Conservation (phyloP, 2,797 vertebrate genomes). For the Peromyscus eremicus region DNA sequence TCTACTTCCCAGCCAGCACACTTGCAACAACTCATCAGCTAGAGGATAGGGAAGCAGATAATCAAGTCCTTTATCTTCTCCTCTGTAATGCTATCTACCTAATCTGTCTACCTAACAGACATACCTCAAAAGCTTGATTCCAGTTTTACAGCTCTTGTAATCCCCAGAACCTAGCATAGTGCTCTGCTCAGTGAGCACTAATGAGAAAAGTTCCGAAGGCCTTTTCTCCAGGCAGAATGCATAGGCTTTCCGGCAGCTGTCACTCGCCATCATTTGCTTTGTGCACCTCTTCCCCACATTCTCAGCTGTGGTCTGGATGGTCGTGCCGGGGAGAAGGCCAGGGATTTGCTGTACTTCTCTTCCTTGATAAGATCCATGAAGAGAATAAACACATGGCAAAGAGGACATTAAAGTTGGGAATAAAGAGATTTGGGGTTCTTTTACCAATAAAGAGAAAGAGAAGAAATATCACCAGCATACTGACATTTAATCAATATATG, state of each 20-base stretch:
- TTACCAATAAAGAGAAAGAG: conserved; percentile 73
- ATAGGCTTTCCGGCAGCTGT: conserved; percentile 76
- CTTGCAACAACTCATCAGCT: conserved; percentile 39
- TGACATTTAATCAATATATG: conserved; percentile 75
- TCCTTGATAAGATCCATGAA: conserved; percentile 82
- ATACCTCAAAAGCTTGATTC: conserved; percentile 27
- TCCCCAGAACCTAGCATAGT: conserved; percentile 20
- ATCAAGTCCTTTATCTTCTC: conserved; percentile 56
- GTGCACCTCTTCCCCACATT: conserved; percentile 78
- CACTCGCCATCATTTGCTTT: conserved; percentile 74
- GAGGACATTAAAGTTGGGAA: conserved; percentile 79
- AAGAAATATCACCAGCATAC: conserved; percentile 68
- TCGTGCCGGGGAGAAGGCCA: conserved; percentile 70
- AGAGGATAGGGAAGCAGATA: conserved; percentile 10
- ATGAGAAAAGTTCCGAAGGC: conserved; percentile 55
- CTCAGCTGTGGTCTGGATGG: conserved; percentile 80
- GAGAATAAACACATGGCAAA: conserved; percentile 81
- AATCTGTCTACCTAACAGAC: conserved; percentile 35
- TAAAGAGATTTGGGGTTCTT: conserved; percentile 74
- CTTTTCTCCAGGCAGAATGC: conserved; percentile 61
- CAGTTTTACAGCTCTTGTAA: conserved; percentile 50
- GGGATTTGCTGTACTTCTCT: conserved; percentile 84
- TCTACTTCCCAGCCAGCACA: background rate
- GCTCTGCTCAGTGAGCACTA: conserved; percentile 12
- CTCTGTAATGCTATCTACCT: background rate